phyloP scores from a whole-genome alignment of 1,140 invertebrate genomes.

The Spodoptera litura region DNA sequence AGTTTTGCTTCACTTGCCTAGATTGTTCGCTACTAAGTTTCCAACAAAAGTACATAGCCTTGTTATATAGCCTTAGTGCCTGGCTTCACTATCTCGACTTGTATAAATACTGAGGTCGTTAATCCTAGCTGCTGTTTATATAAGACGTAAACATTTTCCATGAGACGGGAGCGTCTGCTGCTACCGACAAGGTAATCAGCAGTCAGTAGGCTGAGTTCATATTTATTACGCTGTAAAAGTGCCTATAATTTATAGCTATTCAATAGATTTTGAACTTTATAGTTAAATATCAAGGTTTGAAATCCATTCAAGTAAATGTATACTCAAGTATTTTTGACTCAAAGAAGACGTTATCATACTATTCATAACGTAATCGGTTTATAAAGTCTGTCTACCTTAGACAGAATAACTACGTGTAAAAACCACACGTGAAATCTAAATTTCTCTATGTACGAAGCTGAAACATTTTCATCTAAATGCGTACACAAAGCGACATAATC shows the following conservation, averaged over 20 bases:
- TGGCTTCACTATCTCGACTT: slow-evolving; percentile 4
- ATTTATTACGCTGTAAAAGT: not conserved
- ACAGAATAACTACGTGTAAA: no score
- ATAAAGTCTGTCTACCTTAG: no score
- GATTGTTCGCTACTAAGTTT: slow-evolving; percentile 33
- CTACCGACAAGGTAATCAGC: not conserved
- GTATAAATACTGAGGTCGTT: slow-evolving; percentile 6
- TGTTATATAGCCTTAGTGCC: not conserved
- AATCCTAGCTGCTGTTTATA: slow-evolving; percentile 13
- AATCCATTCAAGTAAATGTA: no score
- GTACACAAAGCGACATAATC: not conserved
- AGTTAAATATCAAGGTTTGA: no score
- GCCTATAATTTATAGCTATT: no score
- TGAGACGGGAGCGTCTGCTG: not conserved
- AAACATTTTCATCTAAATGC: not conserved
- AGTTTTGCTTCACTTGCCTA: slow-evolving; percentile 24
- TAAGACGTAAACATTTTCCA: slow-evolving; percentile 6
- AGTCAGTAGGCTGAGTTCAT: not conserved
- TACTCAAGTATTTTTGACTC: no score
- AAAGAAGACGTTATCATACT: no score
- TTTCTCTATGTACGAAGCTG: no score
- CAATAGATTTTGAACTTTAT: no score
- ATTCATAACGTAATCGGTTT: no score
- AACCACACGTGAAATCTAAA: no score
- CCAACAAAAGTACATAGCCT: slow-evolving; percentile 6